A percentile compares a stretch with the other conserved stretches of the same genome.
These are phyloP conservation scores for Acanthiza pusilla DNA, from an alignment of 2,797 vertebrate species.

Conservation along the genomic window DNA sequence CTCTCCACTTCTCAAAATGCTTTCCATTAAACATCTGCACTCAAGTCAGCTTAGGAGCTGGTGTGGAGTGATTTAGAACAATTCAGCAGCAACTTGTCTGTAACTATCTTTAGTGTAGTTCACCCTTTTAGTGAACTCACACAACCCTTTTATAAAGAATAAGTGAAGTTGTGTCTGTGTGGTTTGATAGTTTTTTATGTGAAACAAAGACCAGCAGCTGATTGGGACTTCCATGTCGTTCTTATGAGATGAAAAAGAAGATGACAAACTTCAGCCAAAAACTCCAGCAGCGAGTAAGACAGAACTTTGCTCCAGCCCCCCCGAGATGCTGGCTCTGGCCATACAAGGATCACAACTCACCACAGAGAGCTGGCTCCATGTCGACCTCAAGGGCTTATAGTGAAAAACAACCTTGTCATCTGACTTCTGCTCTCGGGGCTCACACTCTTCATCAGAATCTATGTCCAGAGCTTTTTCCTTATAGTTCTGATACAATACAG, in stretches of 20 bases:
- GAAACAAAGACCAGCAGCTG: not conserved
- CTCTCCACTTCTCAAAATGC: not conserved
- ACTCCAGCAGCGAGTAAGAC: not conserved
- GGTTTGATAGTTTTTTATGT: not conserved
- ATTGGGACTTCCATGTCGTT: not conserved
- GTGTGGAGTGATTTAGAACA: not conserved
- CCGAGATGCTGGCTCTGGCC: not conserved
- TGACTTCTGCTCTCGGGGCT: constrained; percentile 77
- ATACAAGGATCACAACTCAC: constrained; percentile 73
- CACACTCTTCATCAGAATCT: constrained; percentile 91
- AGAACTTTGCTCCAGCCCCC: not conserved
- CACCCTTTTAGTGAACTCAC: not conserved
- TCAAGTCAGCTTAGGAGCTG: not conserved
- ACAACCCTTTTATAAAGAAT: not conserved
- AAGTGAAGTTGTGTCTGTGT: not conserved
- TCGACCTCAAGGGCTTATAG: constrained; percentile 86
- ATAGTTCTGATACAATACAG: constrained; percentile 95
- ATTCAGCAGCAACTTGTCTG: not conserved
- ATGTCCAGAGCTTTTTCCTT: constrained; percentile 95
- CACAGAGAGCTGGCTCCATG: constrained; percentile 92
- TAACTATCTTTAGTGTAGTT: not conserved
- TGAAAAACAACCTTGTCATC: constrained; percentile 85
- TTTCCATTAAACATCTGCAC: not conserved
- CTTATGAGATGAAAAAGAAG: not conserved
- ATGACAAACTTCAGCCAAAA: not conserved